Conservation (phyloP, 2,888 invertebrate genomes). For the Drosophila longiperda region DNA sequence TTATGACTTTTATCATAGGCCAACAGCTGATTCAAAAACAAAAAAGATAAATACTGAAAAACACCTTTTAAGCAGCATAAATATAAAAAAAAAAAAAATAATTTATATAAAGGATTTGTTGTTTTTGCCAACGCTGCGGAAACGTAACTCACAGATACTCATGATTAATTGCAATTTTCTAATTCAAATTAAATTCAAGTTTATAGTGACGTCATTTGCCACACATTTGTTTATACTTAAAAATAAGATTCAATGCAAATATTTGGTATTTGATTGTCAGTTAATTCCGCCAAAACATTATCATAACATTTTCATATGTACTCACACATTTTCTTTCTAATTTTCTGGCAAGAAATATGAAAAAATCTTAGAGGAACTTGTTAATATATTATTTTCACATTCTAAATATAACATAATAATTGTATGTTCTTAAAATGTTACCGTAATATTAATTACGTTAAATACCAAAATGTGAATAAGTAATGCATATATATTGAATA, state of each 20-base stretch:
- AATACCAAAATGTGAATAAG: neutral
- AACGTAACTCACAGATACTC: constrained; percentile 24
- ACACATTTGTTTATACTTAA: constrained; percentile 1
- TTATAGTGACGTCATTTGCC: neutral
- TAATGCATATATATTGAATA: neutral
- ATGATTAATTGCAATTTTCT: neutral
- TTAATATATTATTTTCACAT: neutral
- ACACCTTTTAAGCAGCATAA: constrained; percentile 18
- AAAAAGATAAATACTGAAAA: neutral
- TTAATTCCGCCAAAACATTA: constrained; percentile 4
- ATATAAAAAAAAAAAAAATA: too few relatives aligned
- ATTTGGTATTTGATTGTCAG: constrained; percentile 17
- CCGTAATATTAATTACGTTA: neutral
- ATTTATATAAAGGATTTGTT: too few relatives aligned
- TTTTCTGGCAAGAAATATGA: constrained; percentile 1
- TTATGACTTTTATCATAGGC: constrained; percentile 53
- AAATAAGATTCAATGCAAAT: neutral
- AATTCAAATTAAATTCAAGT: neutral
- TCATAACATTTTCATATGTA: neutral
- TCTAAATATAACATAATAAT: neutral
- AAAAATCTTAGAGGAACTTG: neutral
- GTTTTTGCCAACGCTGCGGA: constrained; percentile 29
- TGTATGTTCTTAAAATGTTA: neutral
- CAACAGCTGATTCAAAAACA: constrained; percentile 54
- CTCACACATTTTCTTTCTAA: neutral